A percentile compares a stretch with the other conserved stretches of the same genome.
Conservation (phyloP, 2,797 vertebrate species). For the Rhabdophis nuchalis region DNA sequence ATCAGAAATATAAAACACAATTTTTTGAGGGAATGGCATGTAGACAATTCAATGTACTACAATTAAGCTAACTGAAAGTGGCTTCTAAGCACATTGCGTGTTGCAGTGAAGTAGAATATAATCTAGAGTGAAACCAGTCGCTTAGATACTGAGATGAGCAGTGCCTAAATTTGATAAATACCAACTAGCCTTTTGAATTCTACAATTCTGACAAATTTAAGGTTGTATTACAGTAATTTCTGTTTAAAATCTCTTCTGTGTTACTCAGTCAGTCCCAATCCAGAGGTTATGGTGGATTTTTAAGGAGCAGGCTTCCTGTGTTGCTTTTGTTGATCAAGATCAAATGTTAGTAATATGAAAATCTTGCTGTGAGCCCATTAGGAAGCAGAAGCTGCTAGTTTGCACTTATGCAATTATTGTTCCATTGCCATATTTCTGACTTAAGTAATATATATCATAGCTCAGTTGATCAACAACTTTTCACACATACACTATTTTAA, state of each 20-base stretch:
- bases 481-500: slow-evolving; percentile 49
- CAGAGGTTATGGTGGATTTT: not conserved
- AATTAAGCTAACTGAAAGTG: not conserved
- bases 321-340: not conserved
- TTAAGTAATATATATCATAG: slow-evolving; percentile 34
- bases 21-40: not conserved
- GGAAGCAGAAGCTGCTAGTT: slow-evolving; percentile 4
- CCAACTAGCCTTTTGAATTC: not conserved
- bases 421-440: not conserved
- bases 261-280: not conserved
- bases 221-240: not conserved
- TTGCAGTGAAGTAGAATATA: not conserved
- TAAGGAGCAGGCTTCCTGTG: not conserved
- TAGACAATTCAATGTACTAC: fast-evolving
- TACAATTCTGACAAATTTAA: not conserved
- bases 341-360: fast-evolving
- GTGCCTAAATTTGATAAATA: not conserved
- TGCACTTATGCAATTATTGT: not conserved
- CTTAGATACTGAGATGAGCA: not conserved
- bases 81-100: slow-evolving; percentile 17
- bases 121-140: not conserved
- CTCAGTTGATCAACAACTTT: slow-evolving; percentile 48
- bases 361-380: not conserved
- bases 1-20: not conserved
- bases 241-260: slow-evolving; percentile 15